These are phyloP conservation scores for Rhynchonycteris naso DNA, from an alignment of 2,797 vertebrate species.

Conservation along the genomic window DNA sequence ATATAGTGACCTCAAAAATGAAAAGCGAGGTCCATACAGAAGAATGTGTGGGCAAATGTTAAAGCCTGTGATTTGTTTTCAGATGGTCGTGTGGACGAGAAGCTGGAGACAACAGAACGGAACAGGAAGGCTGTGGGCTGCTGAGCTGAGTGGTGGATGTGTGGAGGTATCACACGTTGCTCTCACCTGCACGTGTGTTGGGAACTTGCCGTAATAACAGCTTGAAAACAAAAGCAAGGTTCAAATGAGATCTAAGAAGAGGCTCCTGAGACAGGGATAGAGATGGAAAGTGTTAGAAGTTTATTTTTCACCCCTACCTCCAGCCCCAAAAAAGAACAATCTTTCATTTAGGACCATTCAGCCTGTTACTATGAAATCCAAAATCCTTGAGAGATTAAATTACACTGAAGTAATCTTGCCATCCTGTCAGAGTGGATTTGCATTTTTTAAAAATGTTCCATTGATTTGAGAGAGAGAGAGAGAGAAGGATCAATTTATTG, in stretches of 20 bases:
- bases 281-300: slow-evolving; percentile 23
- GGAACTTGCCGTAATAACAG: slow-evolving; percentile 3
- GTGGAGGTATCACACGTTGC: not conserved
- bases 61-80: not conserved
- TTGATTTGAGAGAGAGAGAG: no score
- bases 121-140: not conserved
- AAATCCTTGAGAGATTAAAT: slow-evolving; percentile 50
- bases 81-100: not conserved
- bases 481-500: no score
- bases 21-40: not conserved
- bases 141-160: not conserved
- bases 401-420: slow-evolving; percentile 19
- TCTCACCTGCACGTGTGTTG: not conserved
- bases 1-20: not conserved
- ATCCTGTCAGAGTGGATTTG: slow-evolving; percentile 60
- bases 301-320: not conserved
- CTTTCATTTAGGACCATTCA: slow-evolving; percentile 5
- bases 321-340: slow-evolving; percentile 43
- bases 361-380: slow-evolving; percentile 21
- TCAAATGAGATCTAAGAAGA: not conserved
- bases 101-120: not conserved
- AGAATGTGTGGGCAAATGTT: not conserved
- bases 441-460: not conserved
- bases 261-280: not conserved
- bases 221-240: slow-evolving; percentile 18